Conservation (phyloP, 2,888 invertebrate species). For the Dorcus hopei region DNA sequence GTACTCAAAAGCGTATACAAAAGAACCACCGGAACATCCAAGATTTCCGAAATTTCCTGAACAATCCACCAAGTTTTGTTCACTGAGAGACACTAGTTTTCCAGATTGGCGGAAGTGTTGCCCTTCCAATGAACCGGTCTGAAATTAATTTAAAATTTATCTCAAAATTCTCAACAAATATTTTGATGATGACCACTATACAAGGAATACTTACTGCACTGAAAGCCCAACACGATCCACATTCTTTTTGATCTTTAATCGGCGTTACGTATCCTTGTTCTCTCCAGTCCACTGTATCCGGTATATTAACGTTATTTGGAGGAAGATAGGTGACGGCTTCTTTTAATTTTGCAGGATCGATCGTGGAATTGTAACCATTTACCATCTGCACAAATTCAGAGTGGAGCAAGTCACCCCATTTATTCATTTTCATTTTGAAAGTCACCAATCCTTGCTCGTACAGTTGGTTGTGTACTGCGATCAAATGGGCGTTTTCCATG, state of each 20-base stretch:
- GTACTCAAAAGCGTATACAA: conserved; percentile 45
- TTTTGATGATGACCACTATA: not conserved
- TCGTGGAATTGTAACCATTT: conserved; percentile 64
- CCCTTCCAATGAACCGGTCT: conserved; percentile 24
- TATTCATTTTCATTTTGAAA: conserved; percentile 71
- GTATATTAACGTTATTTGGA: conserved; percentile 68
- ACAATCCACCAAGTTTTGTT: conserved; percentile 47
- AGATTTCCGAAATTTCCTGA: conserved; percentile 38
- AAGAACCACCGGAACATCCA: conserved; percentile 47
- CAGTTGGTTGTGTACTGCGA: conserved; percentile 78
- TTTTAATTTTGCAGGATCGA: conserved; percentile 7
- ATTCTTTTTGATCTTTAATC: conserved; percentile 85
- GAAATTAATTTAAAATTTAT: not conserved
- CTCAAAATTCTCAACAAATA: not conserved
- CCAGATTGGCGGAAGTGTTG: conserved; percentile 24
- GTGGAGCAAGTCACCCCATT: conserved; percentile 82
- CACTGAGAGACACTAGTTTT: conserved; percentile 41
- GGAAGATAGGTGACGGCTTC: conserved; percentile 59
- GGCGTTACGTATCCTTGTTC: conserved; percentile 78
- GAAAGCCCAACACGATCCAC: conserved; percentile 93
- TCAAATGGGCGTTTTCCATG: conserved; percentile 79
- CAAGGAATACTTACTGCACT: conserved; percentile 63
- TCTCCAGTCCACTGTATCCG: conserved; percentile 83
- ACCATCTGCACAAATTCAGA: conserved; percentile 69
- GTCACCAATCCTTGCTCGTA: conserved; percentile 63